Conservation (phyloP, 2,888 invertebrate species). For the Drosophila rellima region DNA sequence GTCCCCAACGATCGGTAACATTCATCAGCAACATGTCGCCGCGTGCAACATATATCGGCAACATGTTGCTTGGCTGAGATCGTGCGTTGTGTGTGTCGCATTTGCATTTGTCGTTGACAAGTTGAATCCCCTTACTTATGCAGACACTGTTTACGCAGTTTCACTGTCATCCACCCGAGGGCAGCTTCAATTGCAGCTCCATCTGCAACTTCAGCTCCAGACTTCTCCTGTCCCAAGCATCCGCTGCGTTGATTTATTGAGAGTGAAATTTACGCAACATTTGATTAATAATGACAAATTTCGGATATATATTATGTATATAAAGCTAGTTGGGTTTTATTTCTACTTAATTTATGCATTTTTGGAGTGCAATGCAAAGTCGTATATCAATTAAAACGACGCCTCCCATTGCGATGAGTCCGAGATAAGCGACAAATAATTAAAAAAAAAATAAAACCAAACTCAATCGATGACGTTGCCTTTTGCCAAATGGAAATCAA, state of each 20-base stretch:
- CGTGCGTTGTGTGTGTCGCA: slow-evolving; percentile 34
- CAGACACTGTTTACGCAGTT: slow-evolving; percentile 56
- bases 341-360: slow-evolving; percentile 31
- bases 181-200: slow-evolving; percentile 38
- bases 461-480: slow-evolving; percentile 22
- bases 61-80: slow-evolving; percentile 30
- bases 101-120: slow-evolving; percentile 72
- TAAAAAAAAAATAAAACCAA: slow-evolving; percentile 5
- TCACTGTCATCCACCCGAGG: slow-evolving; percentile 66
- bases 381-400: slow-evolving; percentile 16
- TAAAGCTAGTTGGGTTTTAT: slow-evolving; percentile 20
- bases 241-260: slow-evolving; percentile 68
- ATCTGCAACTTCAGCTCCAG: slow-evolving; percentile 5
- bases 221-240: slow-evolving; percentile 19
- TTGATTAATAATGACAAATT: slow-evolving; percentile 82
- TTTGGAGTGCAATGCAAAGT: slow-evolving; percentile 14
- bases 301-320: slow-evolving; percentile 31
- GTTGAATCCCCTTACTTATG: slow-evolving; percentile 19
- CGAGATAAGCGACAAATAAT: slow-evolving; percentile 4
- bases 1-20: slow-evolving; percentile 17
- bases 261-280: slow-evolving; percentile 71
- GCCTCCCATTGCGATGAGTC: slow-evolving; percentile 9
- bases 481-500: slow-evolving; percentile 22
- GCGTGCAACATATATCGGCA: slow-evolving; percentile 18
- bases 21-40: slow-evolving; percentile 21